A percentile compares a stretch with the other conserved stretches of the same genome.
These are phyloP conservation scores for Ennomos quercinarius DNA, from an alignment of 2,888 invertebrate species.

Conservation along the genomic window DNA sequence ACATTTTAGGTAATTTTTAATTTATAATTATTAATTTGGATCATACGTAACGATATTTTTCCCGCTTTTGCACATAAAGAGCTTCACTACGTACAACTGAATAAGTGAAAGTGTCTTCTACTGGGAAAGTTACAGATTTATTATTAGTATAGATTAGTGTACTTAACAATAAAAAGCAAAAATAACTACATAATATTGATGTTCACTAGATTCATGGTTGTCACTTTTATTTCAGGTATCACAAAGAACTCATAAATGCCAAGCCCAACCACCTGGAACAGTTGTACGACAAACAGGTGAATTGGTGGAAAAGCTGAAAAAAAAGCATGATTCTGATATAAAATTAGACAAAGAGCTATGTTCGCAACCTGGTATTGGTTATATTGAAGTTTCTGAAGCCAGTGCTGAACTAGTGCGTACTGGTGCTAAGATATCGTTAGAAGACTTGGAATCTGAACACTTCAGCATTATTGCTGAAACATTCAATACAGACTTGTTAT, in stretches of 20 bases:
- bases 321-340: conserved; percentile 58
- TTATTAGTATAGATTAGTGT: no score
- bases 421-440: conserved; percentile 77
- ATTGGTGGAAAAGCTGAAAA: conserved; percentile 79
- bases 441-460: conserved; percentile 78
- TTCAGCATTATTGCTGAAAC: conserved; percentile 68
- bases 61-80: no score
- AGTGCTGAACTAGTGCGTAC: conserved; percentile 75
- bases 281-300: conserved; percentile 80
- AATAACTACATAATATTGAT: no score
- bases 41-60: no score
- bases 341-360: conserved; percentile 16
- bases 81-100: no score
- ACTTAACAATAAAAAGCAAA: no score
- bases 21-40: no score
- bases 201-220: neutral
- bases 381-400: conserved; percentile 68
- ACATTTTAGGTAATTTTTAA: no score
- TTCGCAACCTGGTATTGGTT: neutral
- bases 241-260: conserved; percentile 93
- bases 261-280: conserved; percentile 86
- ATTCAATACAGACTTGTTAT: conserved; percentile 47
- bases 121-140: no score
- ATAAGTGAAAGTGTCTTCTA: no score
- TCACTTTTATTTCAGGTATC: conserved; percentile 85